Conservation (phyloP, 2,888 invertebrate genomes). For the Anthrax anthrax region DNA sequence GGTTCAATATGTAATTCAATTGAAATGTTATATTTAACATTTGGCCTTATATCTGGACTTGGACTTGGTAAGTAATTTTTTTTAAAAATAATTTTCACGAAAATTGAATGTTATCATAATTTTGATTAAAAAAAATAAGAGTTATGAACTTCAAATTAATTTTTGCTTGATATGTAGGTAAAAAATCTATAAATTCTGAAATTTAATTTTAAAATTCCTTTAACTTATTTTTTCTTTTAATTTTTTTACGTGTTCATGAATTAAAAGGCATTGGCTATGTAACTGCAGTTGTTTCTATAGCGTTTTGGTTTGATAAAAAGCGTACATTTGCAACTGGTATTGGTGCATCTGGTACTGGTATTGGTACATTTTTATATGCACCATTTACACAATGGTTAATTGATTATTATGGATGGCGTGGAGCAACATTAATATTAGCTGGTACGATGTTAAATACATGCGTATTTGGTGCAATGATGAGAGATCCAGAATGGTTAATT, state of each 20-base stretch:
- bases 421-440: conserved; percentile 63
- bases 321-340: conserved; percentile 74
- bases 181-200: too few species aligned
- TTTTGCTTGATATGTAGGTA: too few species aligned
- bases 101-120: too few species aligned
- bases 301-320: conserved; percentile 84
- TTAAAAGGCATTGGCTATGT: conserved; percentile 60
- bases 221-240: too few species aligned
- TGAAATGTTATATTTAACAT: conserved; percentile 68
- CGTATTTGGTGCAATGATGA: conserved; percentile 74
- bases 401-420: conserved; percentile 71
- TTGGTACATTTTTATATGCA: conserved; percentile 78
- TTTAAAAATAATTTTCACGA: too few species aligned
- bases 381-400: conserved; percentile 65
- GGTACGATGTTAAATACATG: conserved; percentile 74
- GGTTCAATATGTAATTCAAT: conserved; percentile 57
- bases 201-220: too few species aligned
- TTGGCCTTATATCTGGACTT: conserved; percentile 70
- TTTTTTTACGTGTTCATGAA: too few species aligned
- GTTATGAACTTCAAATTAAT: too few species aligned
- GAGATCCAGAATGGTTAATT: conserved; percentile 67
- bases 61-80: conserved; percentile 52
- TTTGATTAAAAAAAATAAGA: too few species aligned
- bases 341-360: conserved; percentile 77
- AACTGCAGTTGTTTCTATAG: conserved; percentile 80